Conservation (phyloP, 1,140 invertebrate genomes). For the Luehdorfia chinensis region DNA sequence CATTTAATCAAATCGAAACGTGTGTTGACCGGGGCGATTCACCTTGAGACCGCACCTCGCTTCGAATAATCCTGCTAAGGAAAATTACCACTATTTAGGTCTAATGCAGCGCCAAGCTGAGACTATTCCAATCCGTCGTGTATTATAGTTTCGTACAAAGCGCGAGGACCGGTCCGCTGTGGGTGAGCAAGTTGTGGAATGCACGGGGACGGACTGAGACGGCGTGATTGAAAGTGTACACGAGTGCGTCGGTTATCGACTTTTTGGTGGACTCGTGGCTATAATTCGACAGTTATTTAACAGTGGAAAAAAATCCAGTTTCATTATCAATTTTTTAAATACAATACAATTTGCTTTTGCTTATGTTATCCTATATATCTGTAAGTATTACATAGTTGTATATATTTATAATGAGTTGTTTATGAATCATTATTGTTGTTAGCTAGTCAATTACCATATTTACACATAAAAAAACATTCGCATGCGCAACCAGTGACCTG, state of each 20-base stretch:
- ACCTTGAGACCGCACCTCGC: slow-evolving; percentile 71
- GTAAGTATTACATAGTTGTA: too few species aligned
- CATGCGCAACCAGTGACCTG: slow-evolving; percentile 20
- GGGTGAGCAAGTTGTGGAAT: slow-evolving; percentile 74
- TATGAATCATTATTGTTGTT: slow-evolving; percentile 37
- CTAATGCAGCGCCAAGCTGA: slow-evolving; percentile 29
- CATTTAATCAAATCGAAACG: slow-evolving; percentile 57
- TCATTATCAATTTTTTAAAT: too few species aligned
- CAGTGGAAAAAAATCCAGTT: slow-evolving; percentile 16
- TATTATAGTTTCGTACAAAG: slow-evolving; percentile 64
- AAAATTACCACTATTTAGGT: slow-evolving; percentile 34
- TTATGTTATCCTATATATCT: too few species aligned
- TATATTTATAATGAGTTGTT: too few species aligned
- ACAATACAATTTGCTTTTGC: too few species aligned
- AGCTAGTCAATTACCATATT: slow-evolving; percentile 59
- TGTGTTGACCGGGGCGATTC: slow-evolving; percentile 69
- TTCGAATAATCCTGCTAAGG: slow-evolving; percentile 48
- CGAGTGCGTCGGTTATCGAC: slow-evolving; percentile 48
- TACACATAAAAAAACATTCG: slow-evolving; percentile 28
- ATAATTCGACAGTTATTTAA: slow-evolving; percentile 25
- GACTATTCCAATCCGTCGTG: slow-evolving; percentile 45
- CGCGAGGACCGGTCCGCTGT: slow-evolving; percentile 68
- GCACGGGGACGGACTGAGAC: slow-evolving; percentile 61
- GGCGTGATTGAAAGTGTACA: slow-evolving; percentile 67
- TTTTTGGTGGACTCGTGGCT: slow-evolving; percentile 34